These are phyloP conservation scores for Oreamnos americanus DNA, from an alignment of 2,113 vertebrate genomes.

Conservation along the genomic window DNA sequence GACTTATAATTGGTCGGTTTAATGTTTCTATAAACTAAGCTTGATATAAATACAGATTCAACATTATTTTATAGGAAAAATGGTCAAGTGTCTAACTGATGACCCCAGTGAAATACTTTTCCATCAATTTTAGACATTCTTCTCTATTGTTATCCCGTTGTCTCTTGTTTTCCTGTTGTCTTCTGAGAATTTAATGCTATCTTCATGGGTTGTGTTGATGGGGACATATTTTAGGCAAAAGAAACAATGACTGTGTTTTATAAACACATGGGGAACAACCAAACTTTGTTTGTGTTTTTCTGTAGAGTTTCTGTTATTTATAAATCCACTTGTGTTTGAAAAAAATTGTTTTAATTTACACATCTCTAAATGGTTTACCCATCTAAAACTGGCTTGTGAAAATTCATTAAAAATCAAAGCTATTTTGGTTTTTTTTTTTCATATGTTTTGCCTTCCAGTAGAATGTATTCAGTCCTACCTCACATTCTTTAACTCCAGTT, in stretches of 20 bases:
- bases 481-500: conserved; percentile 10
- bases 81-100: not conserved
- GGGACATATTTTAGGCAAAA: not conserved
- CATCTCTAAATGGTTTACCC: not conserved
- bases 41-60: not conserved
- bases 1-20: not conserved
- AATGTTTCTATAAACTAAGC: not conserved
- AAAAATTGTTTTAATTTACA: not conserved
- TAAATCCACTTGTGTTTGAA: conserved; percentile 17
- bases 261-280: not conserved
- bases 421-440: not conserved
- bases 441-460: not conserved
- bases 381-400: not conserved
- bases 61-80: not conserved
- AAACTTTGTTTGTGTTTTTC: not conserved
- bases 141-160: not conserved
- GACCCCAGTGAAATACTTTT: not conserved
- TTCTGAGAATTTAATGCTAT: not conserved
- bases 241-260: not conserved
- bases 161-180: not conserved
- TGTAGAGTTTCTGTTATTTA: conserved; percentile 9
- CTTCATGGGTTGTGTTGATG: not conserved
- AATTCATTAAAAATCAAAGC: conserved; percentile 2
- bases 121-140: not conserved
- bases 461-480: not conserved